These are phyloP conservation scores for Druon quercuslanigerum DNA, from an alignment of 1,140 invertebrate genomes.

Conservation along the genomic window DNA sequence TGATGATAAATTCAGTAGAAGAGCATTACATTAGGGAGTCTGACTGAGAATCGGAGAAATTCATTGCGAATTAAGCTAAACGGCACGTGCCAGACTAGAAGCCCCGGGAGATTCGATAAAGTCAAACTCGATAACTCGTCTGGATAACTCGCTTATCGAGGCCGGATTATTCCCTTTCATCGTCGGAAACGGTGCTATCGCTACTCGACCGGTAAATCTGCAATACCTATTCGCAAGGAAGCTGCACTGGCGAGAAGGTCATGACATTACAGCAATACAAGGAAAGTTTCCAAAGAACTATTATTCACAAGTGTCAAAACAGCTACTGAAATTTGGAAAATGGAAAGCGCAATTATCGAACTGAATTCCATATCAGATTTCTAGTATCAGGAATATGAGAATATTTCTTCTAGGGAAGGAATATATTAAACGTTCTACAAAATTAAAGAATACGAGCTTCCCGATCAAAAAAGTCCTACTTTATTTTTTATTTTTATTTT, in stretches of 20 bases:
- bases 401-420: too few species aligned
- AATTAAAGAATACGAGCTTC: too few species aligned
- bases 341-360: not conserved
- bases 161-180: slow-evolving; percentile 44
- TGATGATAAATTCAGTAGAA: not conserved
- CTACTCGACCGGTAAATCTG: slow-evolving; percentile 13
- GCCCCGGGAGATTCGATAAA: slow-evolving; percentile 19
- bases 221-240: slow-evolving; percentile 9
- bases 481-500: too few species aligned
- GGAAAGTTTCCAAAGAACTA: slow-evolving; percentile 1
- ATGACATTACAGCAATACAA: not conserved
- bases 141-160: slow-evolving; percentile 43
- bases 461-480: too few species aligned
- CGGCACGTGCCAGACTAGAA: slow-evolving; percentile 15
- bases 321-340: not conserved
- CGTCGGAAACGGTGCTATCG: slow-evolving; percentile 30
- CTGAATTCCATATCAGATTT: not conserved
- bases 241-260: not conserved
- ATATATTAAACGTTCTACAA: too few species aligned
- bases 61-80: slow-evolving; percentile 19
- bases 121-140: slow-evolving; percentile 37
- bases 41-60: slow-evolving; percentile 29
- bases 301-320: slow-evolving; percentile 23
- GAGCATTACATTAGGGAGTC: slow-evolving; percentile 27
- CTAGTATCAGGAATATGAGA: too few species aligned